Evolutionary conservation across 2,797 vertebrate species (phyloP).

Genomic region (Arnoldichthys spilopterus): DNA sequence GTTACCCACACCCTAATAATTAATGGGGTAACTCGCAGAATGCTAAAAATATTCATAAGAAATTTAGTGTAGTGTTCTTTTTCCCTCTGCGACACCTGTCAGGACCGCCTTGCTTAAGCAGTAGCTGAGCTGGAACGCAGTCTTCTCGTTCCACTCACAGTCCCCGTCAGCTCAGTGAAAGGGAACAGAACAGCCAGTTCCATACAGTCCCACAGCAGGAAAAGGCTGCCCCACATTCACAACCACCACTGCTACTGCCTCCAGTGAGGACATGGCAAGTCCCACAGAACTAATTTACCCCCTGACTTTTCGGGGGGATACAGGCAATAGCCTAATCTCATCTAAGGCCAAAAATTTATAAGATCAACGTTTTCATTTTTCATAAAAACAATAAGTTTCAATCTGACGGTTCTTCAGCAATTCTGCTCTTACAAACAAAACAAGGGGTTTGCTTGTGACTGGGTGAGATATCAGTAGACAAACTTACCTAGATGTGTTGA

Average conservation of each 20-base stretch:
- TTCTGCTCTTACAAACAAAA: background rate
- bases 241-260: conserved; percentile 6
- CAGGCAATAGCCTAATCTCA: background rate
- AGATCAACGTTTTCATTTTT: background rate
- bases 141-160: conserved; percentile 39
- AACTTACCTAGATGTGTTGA: conserved; percentile 30
- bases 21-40: background rate
- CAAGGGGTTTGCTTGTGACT: background rate
- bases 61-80: conserved; percentile 10
- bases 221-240: conserved; percentile 27
- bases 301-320: background rate
- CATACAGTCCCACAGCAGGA: conserved; percentile 23
- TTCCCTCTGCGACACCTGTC: conserved; percentile 22
- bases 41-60: background rate
- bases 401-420: background rate
- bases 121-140: conserved; percentile 32
- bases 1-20: background rate
- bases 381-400: background rate
- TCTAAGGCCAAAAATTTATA: background rate
- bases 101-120: conserved; percentile 9
- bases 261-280: background rate
- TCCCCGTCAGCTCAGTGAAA: conserved; percentile 27
- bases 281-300: conserved; percentile 14
- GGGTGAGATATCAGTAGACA: background rate
- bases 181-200: conserved; percentile 50